Base-by-base conservation (phyloP, 1,140 invertebrate genomes). In the Theocolax elegans region DNA sequence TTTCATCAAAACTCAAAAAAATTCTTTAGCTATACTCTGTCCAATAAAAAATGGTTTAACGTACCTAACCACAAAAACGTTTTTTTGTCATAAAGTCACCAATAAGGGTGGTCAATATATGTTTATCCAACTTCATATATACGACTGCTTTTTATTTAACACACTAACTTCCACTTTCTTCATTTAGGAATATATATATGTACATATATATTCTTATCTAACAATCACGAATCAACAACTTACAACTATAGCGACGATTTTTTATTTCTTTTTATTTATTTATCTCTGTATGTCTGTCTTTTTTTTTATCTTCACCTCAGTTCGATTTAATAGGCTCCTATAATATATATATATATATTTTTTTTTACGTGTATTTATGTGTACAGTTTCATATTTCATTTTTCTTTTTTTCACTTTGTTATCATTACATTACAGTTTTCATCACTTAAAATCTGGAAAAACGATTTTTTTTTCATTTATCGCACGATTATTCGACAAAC, bases 221-320 rank as follows among this genome's bases (percentile, higher is more conserved):
- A 70, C 67, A 70, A 70, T 56, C 60, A 70, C 67, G 31, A 70
- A 64, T 70, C 40, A 70, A 70, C 67, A 64, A 70, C 31, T 70
- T 64, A 64, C 31, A 38, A 7, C 67, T 64, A 70, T n/a, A 70
- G 46, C 42, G 31, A 56, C 25, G 19, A 56, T 63, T 54, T 54
- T 17, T 54, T 25, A 40, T 3, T 42, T 58, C 46, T 21, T 38
- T 65, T 40, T 10, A 13, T 38, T n/a, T 40, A n/a, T n/a, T n/a
- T n/a, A n/a, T n/a, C n/a, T n/a, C n/a, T n/a, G n/a, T n/a, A n/a
- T n/a, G n/a, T n/a, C n/a, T n/a, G n/a, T n/a, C n/a, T 17, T 13
- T 56, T 68, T 10, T n/a, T 27, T 44, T 27, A 62, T 69, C 42
- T 29, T 54, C n/a, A n/a, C n/a, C n/a, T n/a, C 38, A 51, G 46